A percentile compares a stretch with the other conserved stretches of the same genome.
Evolutionary conservation across 1,140 invertebrate species (phyloP).

Genomic region (Aphaenogaster rudis): DNA sequence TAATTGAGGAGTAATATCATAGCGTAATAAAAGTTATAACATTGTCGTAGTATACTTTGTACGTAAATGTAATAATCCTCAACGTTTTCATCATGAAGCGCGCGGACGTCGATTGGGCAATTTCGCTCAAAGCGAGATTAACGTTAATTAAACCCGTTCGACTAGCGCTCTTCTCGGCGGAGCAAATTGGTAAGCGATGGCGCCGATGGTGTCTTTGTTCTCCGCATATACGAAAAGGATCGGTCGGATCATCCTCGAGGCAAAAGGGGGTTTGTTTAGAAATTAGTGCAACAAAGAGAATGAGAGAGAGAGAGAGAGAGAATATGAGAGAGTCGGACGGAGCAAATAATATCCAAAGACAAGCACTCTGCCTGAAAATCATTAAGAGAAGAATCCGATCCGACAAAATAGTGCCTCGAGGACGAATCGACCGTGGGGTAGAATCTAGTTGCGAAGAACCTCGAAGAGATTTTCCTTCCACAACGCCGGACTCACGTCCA

Average conservation of each 20-base stretch:
- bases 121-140: conserved; percentile 55
- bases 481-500: conserved; percentile 57
- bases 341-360: conserved; percentile 28
- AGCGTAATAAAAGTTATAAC: conserved; percentile 29
- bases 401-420: conserved; percentile 34
- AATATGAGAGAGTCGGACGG: background rate
- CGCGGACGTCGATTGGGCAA: conserved; percentile 26
- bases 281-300: conserved; percentile 32
- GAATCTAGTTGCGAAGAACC: background rate
- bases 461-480: conserved; percentile 47
- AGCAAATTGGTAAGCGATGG: conserved; percentile 14
- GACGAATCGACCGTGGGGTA: conserved; percentile 13
- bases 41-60: conserved; percentile 19
- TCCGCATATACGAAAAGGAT: conserved; percentile 22
- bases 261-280: conserved; percentile 29
- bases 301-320: background rate
- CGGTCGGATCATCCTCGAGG: conserved; percentile 24
- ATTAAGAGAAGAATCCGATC: conserved; percentile 64
- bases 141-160: conserved; percentile 46
- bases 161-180: conserved; percentile 15
- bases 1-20: conserved; percentile 17
- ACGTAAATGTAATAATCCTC: conserved; percentile 56
- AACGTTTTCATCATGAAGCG: conserved; percentile 45
- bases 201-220: conserved; percentile 35
- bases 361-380: conserved; percentile 55